Evolutionary conservation across 2,797 vertebrate species (phyloP).

Genomic region (Tapirus indicus): DNA sequence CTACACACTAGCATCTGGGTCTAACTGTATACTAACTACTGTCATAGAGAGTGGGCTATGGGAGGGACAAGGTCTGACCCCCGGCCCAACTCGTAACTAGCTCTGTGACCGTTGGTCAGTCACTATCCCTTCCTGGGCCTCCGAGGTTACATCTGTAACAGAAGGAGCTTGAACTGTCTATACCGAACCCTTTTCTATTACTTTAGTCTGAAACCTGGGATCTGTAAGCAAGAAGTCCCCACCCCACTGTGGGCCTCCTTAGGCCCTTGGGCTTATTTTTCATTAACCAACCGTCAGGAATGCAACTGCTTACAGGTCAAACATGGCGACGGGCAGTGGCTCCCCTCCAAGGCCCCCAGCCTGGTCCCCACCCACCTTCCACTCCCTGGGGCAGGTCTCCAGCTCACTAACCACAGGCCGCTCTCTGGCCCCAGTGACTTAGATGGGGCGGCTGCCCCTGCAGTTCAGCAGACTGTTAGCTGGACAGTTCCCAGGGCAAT

Average conservation of each 20-base stretch:
- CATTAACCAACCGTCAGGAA: background rate
- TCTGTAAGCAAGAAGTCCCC: background rate
- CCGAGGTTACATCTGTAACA: background rate
- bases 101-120: background rate
- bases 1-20: background rate
- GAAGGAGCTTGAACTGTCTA: background rate
- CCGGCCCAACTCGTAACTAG: background rate
- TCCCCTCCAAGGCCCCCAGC: background rate
- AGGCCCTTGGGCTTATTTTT: constrained; percentile 28
- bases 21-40: background rate
- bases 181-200: background rate
- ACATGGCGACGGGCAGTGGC: accelerated
- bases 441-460: background rate
- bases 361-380: no score
- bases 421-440: background rate
- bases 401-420: background rate
- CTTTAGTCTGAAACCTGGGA: background rate
- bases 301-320: background rate
- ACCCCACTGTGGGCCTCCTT: background rate
- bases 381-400: background rate
- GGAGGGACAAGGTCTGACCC: background rate
- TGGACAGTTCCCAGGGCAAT: constrained; percentile 59
- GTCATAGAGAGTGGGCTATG: background rate
- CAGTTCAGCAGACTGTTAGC: constrained; percentile 21
- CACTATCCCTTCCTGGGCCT: background rate